Evolutionary conservation across 2,797 vertebrate genomes (phyloP), one percentile per base, ranked within the genome.

Genomic region (Galagoides demidoff): DNA sequence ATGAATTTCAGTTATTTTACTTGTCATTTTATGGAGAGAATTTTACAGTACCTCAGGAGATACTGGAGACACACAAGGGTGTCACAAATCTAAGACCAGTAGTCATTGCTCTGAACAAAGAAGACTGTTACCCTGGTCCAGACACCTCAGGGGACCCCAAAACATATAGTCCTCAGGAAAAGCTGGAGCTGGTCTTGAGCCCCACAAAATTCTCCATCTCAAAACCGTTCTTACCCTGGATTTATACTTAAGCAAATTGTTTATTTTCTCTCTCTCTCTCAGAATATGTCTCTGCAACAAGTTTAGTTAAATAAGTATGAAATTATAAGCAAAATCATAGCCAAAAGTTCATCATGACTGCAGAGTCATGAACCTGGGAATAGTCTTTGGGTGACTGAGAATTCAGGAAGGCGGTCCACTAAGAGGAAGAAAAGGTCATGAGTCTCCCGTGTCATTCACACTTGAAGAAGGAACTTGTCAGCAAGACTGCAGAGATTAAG

Each of bases 1-100:
- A n/a, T 92, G 77, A 93, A 74, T 90, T 96, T 92, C 84, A 90
- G 85, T 94, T 87, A 90, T 95, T 97, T 96, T 61, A 76, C 68
- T 96, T 95, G 91, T 59, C 73, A 86, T 96, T 95, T 93, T 84
- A 77, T 95, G 81, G 81, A 88, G 68, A 29, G 34, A 92, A 70
- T 93, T 92, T 96, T 96, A 94, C 6, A 95, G 2, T n/a, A 79
- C 91, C 77, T 92, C 55, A 6, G 14, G 89, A 92, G 64, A 76
- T 96, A 84, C 12, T 96, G 61, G 73, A 94, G 91, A 88, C 49
- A 81, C 92, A 79, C 59, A n/a, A 37, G n/a, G n/a, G 68, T 96
- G 63, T 97, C 84, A 96, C 92, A 97, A 63, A 93, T 91, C 81
- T 95, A 71, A 90, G 88, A 89, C 95, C 74, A 92, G 31, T 96